Conservation (phyloP, 64 coral and sea anemone species). For the Montipora foliosa region DNA sequence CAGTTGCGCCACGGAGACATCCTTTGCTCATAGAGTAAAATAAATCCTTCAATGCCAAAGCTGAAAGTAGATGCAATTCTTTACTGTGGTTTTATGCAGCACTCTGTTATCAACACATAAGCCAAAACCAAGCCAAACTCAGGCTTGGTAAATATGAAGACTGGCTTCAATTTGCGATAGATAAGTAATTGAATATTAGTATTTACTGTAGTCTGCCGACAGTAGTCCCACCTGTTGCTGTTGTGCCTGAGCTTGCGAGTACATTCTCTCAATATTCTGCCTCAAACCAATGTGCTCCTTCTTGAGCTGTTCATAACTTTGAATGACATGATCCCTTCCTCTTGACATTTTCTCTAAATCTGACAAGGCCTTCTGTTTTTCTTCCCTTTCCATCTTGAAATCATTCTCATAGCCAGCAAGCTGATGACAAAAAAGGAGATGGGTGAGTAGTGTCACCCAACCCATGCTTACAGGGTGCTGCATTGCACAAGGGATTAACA, state of each 20-base stretch:
- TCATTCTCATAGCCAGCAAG: slow-evolving; percentile 61
- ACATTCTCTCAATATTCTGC: slow-evolving; percentile 50
- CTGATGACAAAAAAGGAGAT: not conserved
- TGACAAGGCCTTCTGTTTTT: slow-evolving; percentile 30
- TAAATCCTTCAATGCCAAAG: too few relatives aligned
- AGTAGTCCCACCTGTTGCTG: slow-evolving; percentile 3
- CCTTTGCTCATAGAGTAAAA: too few relatives aligned
- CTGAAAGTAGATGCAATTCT: too few relatives aligned
- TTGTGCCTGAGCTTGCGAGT: slow-evolving; percentile 26
- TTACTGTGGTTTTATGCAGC: too few relatives aligned
- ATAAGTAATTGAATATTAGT: not conserved
- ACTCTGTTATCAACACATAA: too few relatives aligned
- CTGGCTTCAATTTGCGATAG: too few relatives aligned
- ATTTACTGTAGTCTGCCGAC: not conserved
- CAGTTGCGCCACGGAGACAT: too few relatives aligned
- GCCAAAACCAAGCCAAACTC: too few relatives aligned
- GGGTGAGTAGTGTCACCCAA: not conserved
- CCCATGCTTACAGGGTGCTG: too few relatives aligned
- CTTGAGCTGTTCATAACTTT: slow-evolving; percentile 13
- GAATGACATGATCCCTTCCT: not conserved
- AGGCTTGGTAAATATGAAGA: too few relatives aligned
- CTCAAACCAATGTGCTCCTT: slow-evolving; percentile 58
- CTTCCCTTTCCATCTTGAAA: slow-evolving; percentile 62
- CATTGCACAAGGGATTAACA: too few relatives aligned
- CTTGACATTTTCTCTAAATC: not conserved